These are phyloP conservation scores for Zaprionus africanus DNA, from an alignment of 1,140 invertebrate species.

Conservation along the genomic window DNA sequence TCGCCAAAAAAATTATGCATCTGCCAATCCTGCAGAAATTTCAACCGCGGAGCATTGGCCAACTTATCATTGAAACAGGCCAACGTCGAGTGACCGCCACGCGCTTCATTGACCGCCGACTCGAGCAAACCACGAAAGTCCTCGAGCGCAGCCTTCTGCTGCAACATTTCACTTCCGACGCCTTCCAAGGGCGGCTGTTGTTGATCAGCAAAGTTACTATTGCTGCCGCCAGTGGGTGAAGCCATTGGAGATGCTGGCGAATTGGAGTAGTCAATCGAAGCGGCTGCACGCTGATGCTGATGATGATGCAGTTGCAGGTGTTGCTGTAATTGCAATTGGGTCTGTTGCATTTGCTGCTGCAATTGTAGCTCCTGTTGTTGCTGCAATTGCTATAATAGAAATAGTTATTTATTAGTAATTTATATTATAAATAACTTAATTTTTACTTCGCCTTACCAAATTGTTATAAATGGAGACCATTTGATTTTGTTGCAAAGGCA, in stretches of 20 bases:
- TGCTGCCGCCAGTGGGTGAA: constrained; percentile 84
- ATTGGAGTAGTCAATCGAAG: constrained; percentile 62
- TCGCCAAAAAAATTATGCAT: constrained; percentile 80
- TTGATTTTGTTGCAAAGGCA: constrained; percentile 74
- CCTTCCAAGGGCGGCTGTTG: constrained; percentile 63
- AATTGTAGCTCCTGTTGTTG: constrained; percentile 59
- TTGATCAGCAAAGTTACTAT: constrained; percentile 81
- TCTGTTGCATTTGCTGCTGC: constrained; percentile 56
- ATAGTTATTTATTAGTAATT: neutral
- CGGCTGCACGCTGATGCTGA: constrained; percentile 43
- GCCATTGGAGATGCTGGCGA: constrained; percentile 80
- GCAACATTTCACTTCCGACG: constrained; percentile 37
- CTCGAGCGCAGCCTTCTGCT: constrained; percentile 63
- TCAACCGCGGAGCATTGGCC: constrained; percentile 57
- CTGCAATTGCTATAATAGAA: constrained; percentile 67
- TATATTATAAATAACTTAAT: neutral
- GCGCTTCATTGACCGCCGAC: constrained; percentile 62
- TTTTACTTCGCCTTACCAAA: constrained; percentile 58
- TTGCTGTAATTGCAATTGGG: constrained; percentile 64
- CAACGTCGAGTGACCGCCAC: constrained; percentile 40
- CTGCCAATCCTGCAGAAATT: constrained; percentile 75
- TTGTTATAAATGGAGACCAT: constrained; percentile 84
- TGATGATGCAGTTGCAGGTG: constrained; percentile 67
- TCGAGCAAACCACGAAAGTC: constrained; percentile 69
- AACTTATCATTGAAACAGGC: constrained; percentile 47